Evolutionary conservation across 2,888 invertebrate species (phyloP).

Genomic region (Agriotes lineatus): DNA sequence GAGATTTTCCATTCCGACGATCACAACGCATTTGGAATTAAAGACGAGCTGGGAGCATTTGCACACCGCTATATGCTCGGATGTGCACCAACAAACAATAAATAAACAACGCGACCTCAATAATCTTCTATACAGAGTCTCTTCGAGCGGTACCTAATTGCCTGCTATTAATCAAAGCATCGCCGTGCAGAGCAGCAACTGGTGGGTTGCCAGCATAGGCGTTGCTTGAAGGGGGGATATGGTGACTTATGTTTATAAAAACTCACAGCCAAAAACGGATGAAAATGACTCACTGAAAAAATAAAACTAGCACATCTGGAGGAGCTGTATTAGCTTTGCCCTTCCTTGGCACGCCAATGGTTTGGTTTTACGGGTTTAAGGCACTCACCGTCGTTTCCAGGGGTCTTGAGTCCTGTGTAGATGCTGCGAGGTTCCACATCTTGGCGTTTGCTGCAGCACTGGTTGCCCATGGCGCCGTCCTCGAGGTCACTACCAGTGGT

Average conservation of each 20-base stretch:
- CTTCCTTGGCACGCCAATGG: no score
- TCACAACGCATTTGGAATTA: not conserved
- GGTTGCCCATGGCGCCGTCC: constrained; percentile 79
- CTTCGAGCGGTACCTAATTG: constrained; percentile 14
- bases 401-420: constrained; percentile 50
- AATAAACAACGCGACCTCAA: constrained; percentile 16
- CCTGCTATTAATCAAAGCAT: constrained; percentile 11
- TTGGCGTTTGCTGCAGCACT: constrained; percentile 89
- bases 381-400: constrained; percentile 52
- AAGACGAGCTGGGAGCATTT: not conserved
- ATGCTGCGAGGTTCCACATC: constrained; percentile 47
- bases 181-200: constrained; percentile 4
- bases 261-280: no score
- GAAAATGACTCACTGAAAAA: no score
- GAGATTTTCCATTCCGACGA: constrained; percentile 1
- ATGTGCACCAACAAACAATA: not conserved
- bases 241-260: no score
- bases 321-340: no score
- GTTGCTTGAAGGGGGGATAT: not conserved
- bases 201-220: not conserved
- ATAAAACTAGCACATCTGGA: no score
- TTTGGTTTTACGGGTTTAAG: not conserved
- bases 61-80: constrained; percentile 6
- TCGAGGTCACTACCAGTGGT: constrained; percentile 50
- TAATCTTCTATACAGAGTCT: constrained; percentile 12